Base-by-base conservation (phyloP, 2,797 vertebrate genomes). In the Glossophaga mutica region DNA sequence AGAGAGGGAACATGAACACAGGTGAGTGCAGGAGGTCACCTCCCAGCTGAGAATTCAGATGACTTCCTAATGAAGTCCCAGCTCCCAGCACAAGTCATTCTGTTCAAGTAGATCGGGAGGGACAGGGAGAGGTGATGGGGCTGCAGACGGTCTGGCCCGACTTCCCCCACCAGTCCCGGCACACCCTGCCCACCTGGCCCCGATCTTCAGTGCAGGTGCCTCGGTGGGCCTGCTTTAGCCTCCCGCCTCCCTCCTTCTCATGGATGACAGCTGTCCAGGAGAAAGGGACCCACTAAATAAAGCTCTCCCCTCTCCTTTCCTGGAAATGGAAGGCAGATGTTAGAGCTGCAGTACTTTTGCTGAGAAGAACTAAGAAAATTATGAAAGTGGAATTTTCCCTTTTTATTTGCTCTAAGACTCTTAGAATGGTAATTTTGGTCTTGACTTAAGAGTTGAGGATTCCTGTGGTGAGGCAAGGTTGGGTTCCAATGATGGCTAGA, bases 1-100 rank as follows among this genome's bases (percentile, higher is more conserved):
- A 55, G 57, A 7, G 62, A 98, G 22, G 71, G 55, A 93, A 52
- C 76, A 94, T 2, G 96, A 81, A 98, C 34, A 98, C 68, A 96
- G 59, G 32, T 91, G 32, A 93, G 39, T 18, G 42, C 34, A 79
- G 34, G 57, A 68, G 85, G 82, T 19, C 32, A 29, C 26, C 39
- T 16, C 37, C 50, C 26, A 83, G 1, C 9, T 15, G 59, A 48
- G 77, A 55, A 37, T 9, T 79, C 59, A 87, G 90, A 52, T 18
- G 39, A 16, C 14, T 34, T 92, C 57, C 70, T 0, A 7, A 37
- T 4, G n/a, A 39, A 83, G 71, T 29, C 32, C 10, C 12, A 55
- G 57, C 1, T 32, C 70, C 79, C 16, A 68, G 84, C 26, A 62
- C 8, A 22, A 73, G 32, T 9, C 34, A 7, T 37, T 29, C 71